Evolutionary conservation across 2,888 invertebrate species (phyloP), one percentile per base, ranked within the genome.

Genomic region (Andrena fulva): DNA sequence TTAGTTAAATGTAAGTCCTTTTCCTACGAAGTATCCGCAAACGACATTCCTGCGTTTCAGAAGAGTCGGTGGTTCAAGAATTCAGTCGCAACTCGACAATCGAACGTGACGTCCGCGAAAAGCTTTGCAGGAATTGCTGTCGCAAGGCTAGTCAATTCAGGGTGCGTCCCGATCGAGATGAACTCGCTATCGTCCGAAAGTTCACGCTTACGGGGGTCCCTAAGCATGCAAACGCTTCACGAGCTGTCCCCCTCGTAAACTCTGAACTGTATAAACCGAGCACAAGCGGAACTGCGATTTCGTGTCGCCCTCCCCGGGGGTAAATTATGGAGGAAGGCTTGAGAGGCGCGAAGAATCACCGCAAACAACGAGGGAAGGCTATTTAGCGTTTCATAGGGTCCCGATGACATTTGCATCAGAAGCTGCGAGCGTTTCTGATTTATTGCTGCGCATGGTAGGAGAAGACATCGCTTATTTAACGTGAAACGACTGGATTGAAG

Each of bases 261-360:
- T 84, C 66, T 10, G 69, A 75, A 77, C 81, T 70, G 69, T 86
- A 85, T 80, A 86, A 83, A 77, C 86, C 48, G 35, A 27, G 50
- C 71, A 76, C 74, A 68, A 59, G 50, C 73, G 66, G 16, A 62
- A 63, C 77, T 66, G 72, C 64, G 64, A 27, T 62, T 64, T 60
- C 67, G 68, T 56, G 85, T 74, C 74, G 67, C 62, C 60, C 56
- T 56, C 59, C n/a, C 10, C 42, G 52, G 62, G 24, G 73, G 76
- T 86, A 86, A 86, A 86, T 86, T 86, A 84, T 84, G 78, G 70
- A 79, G 80, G 84, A 42, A 81, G 76, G 52, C 68, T 27, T 62
- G 70, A 69, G 76, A 78, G 70, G 42, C 35, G 78, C 70, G 59
- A 54, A 67, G 73, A 69, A 72, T 77, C 42, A 16, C 66, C 33